A percentile compares a stretch with the other conserved stretches of the same genome.
These are phyloP conservation scores for Aradus depressus DNA, from an alignment of 2,888 invertebrate species.

Conservation along the genomic window DNA sequence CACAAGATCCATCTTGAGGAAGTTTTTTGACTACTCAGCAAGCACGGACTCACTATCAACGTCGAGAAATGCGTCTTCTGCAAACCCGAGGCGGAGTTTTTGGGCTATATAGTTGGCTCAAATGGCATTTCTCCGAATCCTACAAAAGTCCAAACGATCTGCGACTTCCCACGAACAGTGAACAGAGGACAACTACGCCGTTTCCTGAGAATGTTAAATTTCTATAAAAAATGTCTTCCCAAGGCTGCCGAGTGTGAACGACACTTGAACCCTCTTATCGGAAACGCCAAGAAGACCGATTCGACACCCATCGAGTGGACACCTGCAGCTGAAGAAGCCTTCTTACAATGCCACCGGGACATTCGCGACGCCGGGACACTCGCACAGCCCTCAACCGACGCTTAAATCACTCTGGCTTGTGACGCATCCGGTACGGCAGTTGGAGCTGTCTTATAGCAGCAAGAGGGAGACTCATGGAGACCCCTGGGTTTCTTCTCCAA, in stretches of 20 bases:
- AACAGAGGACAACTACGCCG: slow-evolving; percentile 32
- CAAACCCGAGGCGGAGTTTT: slow-evolving; percentile 10
- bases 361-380: slow-evolving; percentile 36
- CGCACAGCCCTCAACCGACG: slow-evolving; percentile 27
- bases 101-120: slow-evolving; percentile 16
- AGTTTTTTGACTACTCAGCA: background rate
- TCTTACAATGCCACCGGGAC: slow-evolving; percentile 20
- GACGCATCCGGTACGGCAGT: slow-evolving; percentile 7
- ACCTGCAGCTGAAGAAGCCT: slow-evolving; percentile 27
- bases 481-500: slow-evolving; percentile 25
- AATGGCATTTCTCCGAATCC: slow-evolving; percentile 13
- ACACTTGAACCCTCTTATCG: slow-evolving; percentile 11
- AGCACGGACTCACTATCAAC: slow-evolving; percentile 27
- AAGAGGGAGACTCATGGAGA: slow-evolving; percentile 7
- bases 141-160: slow-evolving; percentile 11
- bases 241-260: slow-evolving; percentile 32
- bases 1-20: background rate
- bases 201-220: slow-evolving; percentile 35
- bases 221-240: slow-evolving; percentile 35
- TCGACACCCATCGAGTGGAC: slow-evolving; percentile 19
- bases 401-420: background rate
- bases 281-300: slow-evolving; percentile 14
- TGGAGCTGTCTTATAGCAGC: slow-evolving; percentile 14
- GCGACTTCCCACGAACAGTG: slow-evolving; percentile 25
- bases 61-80: slow-evolving; percentile 27